Evolutionary conservation across 2,888 invertebrate species (phyloP), one percentile per base, ranked within the genome.

Genomic region (Enchytraeus crypticus): DNA sequence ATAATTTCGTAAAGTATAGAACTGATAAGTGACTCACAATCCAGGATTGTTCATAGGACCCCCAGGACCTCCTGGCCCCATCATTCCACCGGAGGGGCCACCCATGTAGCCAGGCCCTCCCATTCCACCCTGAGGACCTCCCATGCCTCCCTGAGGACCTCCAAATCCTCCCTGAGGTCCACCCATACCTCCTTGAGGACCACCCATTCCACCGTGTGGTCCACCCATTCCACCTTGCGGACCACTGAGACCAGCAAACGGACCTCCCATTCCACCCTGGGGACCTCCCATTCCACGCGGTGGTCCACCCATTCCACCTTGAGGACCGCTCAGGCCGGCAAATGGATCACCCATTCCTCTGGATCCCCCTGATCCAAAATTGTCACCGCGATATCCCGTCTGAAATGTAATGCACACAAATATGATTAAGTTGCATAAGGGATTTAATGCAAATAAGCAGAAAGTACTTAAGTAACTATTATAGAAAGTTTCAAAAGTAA

Each of bases 101-200:
- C 8, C 38, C 38, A 18, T 18, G 11, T 18, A 38, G 11, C 8
- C 18, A 38, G 11, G 11, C 38, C 38, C 38, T 18, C 38, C 38
- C 38, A 38, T 38, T 8, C 38, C 38, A 38, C 38, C 38, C 18
- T 38, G 38, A 38, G 8, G 8, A 8, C 38, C 38, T 38, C 38
- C 38, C 38, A 38, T 38, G 18, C 18, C 18, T 38, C 38, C 38
- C 8, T 18, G 11, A 8, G 18, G 8, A 11, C 38, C 38, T 38
- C 38, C 38, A 11, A 8, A 8, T 38, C 38, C 38, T 18, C 38
- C 38, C 38, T 11, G 8, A 38, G 8, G 8, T 38, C 59, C 59
- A 26, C 64, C 64, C 45, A 54, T 32, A 23, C 47, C 61, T 38
- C 60, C 60, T 38, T 47, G 60, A 18, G 60, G 66, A 33, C 59